Base-by-base conservation (phyloP, 35 echinoderm and acorn worm species). In the Acanthaster planci region DNA sequence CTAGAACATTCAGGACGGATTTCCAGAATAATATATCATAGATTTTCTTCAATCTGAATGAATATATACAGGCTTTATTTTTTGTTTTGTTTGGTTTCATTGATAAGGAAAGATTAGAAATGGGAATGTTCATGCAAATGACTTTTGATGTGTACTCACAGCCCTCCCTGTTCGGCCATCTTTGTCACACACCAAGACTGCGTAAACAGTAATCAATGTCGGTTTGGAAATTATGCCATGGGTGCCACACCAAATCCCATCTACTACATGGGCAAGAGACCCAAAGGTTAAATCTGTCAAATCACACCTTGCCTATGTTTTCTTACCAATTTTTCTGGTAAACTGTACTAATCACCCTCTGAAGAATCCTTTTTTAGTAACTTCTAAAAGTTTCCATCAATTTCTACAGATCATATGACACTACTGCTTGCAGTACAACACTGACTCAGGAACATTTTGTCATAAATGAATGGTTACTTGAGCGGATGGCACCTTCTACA, bases 1-100 rank as follows among this genome's bases (percentile, higher is more conserved):
- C 64, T 34, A 72, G 26, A 31, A 31, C 30, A 36, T 35, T 72
- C 64, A 35, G 34, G 34, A 47, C 42, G 42, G 42, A 47, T 47
- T 47, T 72, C 30, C 21, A 68, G 60, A 68, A 30, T 23, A 34
- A 72, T 72, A 31, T 60, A 72, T 26, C 26, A 30, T 72, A 72
- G 14, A 72, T 7, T 72, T 72, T 72, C 23, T 72, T 72, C 42
- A 6, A 26, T 72, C 23, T 72, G 64, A 72, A 30, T 72, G 64
- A 72, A 29, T 72, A 72, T 72, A 72, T 72, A 72, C 64, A 72
- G 64, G 64, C 64, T 27, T 72, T 26, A 27, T 31, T 31, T 31
- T 36, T 68, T 26, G 2, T 14, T 67, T 67, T 67, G 7, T 72
- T 29, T 26, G 34, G 26, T 31, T 35, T 23, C 18, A 10, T 30